Conservation (phyloP, 1,140 invertebrate species). For the Lysiphlebus fabarum region DNA sequence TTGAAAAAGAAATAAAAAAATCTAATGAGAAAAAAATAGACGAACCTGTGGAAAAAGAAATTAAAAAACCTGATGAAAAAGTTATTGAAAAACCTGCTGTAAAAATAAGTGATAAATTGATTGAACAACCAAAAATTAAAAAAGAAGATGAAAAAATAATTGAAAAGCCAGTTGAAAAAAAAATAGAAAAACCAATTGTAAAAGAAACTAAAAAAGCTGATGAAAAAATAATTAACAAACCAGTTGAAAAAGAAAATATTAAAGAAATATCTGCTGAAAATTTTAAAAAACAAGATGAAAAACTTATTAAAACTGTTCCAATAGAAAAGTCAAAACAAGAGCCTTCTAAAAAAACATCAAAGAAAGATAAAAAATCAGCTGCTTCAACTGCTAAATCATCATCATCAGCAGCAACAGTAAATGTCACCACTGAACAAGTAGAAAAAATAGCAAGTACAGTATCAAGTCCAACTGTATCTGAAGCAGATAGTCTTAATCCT, state of each 20-base stretch:
- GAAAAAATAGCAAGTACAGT: background rate
- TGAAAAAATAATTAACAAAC: slow-evolving; percentile 2
- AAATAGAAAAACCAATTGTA: slow-evolving; percentile 4
- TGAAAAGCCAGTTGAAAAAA: too few relatives aligned
- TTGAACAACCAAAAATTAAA: too few relatives aligned
- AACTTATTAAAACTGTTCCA: slow-evolving; percentile 5
- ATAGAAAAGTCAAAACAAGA: slow-evolving; percentile 1
- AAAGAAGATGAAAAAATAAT: too few relatives aligned
- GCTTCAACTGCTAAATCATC: slow-evolving; percentile 33
- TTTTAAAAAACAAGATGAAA: slow-evolving; percentile 17
- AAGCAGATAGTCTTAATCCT: slow-evolving; percentile 15
- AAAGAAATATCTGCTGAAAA: background rate
- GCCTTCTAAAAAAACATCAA: slow-evolving; percentile 1
- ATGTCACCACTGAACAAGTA: slow-evolving; percentile 20
- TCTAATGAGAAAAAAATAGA: slow-evolving; percentile 30
- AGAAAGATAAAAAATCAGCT: slow-evolving; percentile 14
- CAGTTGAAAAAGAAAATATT: background rate
- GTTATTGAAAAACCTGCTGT: too few relatives aligned
- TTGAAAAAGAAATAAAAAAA: too few relatives aligned
- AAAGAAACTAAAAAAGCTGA: slow-evolving; percentile 16
- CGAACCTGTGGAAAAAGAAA: slow-evolving; percentile 11
- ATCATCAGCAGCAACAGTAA: slow-evolving; percentile 21
- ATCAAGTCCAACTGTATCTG: slow-evolving; percentile 11
- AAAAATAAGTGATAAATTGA: too few relatives aligned
- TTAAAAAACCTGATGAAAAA: slow-evolving; percentile 12